Evolutionary conservation across 2,113 vertebrate genomes (phyloP).

Genomic region (Bujurquina vittata): DNA sequence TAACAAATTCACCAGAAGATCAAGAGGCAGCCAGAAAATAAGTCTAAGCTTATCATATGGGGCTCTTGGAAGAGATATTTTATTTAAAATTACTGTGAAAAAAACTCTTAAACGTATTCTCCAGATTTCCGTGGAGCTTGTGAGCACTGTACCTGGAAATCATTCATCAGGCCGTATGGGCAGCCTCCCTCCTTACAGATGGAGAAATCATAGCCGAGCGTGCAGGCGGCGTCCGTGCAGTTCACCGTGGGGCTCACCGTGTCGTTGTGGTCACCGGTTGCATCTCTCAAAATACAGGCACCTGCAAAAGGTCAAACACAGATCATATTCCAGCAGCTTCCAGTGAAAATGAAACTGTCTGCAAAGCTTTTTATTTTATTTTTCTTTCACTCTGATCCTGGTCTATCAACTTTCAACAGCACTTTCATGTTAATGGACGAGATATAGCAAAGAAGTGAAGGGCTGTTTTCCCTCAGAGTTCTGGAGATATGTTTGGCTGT

Average conservation of each 20-base stretch:
- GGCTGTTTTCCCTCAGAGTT: too few species aligned
- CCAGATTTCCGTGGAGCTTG: background rate
- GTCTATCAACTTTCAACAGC: too few species aligned
- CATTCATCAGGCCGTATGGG: slow-evolving; percentile 90
- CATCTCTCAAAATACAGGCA: slow-evolving; percentile 92
- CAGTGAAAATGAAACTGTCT: background rate
- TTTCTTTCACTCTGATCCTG: too few species aligned
- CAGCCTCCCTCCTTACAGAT: slow-evolving; percentile 86
- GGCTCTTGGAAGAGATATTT: too few species aligned
- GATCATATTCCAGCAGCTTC: background rate
- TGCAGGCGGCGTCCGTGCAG: slow-evolving; percentile 93
- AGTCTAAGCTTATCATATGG: too few species aligned
- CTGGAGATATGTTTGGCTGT: too few species aligned
- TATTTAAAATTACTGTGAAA: background rate
- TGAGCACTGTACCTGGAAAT: slow-evolving; percentile 84
- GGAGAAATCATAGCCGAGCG: slow-evolving; percentile 93
- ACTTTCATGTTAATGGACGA: too few species aligned
- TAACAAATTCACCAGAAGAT: background rate
- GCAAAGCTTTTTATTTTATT: background rate
- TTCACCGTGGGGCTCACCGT: slow-evolving; percentile 86
- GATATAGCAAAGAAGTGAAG: too few species aligned
- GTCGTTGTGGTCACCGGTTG: slow-evolving; percentile 89
- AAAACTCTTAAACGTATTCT: background rate
- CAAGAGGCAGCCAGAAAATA: too few species aligned
- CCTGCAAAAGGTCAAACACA: slow-evolving; percentile 72